These are phyloP conservation scores for Pachypanchax playfairii DNA, from an alignment of 2,113 vertebrate genomes.

Conservation along the genomic window DNA sequence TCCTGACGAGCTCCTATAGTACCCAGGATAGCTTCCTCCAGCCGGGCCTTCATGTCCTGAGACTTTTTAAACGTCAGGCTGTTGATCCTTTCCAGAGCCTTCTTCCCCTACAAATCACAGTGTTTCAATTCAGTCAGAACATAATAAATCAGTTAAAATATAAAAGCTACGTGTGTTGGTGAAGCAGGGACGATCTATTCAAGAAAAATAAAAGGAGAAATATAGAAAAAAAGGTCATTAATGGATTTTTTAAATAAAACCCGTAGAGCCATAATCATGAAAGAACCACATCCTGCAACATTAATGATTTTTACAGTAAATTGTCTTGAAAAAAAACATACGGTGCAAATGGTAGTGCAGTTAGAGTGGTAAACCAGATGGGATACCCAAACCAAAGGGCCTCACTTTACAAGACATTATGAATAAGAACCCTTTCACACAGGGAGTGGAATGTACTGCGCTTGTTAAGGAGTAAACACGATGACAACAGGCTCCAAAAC, in stretches of 20 bases:
- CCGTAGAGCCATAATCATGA: no score
- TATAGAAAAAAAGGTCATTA: neutral
- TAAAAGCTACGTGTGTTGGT: neutral
- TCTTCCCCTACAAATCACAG: conserved; percentile 80
- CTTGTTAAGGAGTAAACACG: no score
- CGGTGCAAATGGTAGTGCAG: neutral
- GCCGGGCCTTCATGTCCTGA: conserved; percentile 91
- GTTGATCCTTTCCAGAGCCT: conserved; percentile 88
- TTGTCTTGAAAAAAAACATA: no score
- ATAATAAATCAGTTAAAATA: neutral
- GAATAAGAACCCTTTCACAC: no score
- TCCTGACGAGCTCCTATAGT: conserved; percentile 90
- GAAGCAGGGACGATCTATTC: neutral
- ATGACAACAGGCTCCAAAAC: neutral
- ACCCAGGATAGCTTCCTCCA: conserved; percentile 91
- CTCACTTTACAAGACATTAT: neutral
- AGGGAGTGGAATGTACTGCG: no score
- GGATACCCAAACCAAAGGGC: no score
- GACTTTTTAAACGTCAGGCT: conserved; percentile 94
- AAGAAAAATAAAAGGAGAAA: neutral
- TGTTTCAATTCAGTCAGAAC: neutral
- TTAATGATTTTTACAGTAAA: no score
- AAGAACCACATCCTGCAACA: no score
- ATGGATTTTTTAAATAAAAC: no score
- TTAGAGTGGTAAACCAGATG: conserved; percentile 6